Percentiles rank a stretch among this genome's conserved stretches.
phyloP scores from a whole-genome alignment of 1,140 invertebrate species.

The Proales similis region DNA sequence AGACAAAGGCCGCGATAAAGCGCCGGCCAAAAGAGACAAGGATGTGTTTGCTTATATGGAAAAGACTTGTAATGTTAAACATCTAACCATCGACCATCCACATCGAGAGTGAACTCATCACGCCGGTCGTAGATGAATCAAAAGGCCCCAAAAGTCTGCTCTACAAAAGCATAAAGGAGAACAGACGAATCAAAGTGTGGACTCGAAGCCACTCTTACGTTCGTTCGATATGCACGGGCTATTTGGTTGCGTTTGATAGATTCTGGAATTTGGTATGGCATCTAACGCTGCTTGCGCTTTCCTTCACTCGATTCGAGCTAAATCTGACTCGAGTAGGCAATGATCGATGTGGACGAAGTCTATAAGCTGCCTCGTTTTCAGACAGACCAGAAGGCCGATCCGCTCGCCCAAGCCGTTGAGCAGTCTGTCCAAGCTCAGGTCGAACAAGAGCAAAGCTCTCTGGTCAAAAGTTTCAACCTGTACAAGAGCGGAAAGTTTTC shows the following conservation, averaged over 20 bases:
- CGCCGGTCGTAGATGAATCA: too few species aligned
- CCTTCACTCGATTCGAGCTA: not conserved
- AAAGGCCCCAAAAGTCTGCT: constrained; percentile 47
- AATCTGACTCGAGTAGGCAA: constrained; percentile 52
- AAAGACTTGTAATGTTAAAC: too few species aligned
- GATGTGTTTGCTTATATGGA: constrained; percentile 37
- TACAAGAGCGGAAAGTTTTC: constrained; percentile 27
- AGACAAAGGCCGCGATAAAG: not conserved
- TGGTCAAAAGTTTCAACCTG: constrained; percentile 6
- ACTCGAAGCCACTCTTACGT: constrained; percentile 56
- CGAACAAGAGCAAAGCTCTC: constrained; percentile 7
- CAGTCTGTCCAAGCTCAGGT: not conserved
- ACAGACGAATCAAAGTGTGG: constrained; percentile 50
- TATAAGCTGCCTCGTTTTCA: constrained; percentile 52
- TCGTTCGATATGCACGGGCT: constrained; percentile 69
- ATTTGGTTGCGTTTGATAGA: constrained; percentile 79
- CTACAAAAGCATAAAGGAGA: constrained; percentile 45
- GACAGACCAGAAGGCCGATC: constrained; percentile 34
- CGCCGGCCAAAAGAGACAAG: constrained; percentile 29
- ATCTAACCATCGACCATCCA: too few species aligned
- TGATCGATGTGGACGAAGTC: constrained; percentile 75
- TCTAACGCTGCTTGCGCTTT: not conserved
- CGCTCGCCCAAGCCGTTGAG: not conserved
- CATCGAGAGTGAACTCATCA: too few species aligned
- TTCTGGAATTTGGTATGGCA: constrained; percentile 72